These are phyloP conservation scores for Chamaetylas fuelleborni DNA, from an alignment of 2,113 vertebrate species.

Conservation along the genomic window DNA sequence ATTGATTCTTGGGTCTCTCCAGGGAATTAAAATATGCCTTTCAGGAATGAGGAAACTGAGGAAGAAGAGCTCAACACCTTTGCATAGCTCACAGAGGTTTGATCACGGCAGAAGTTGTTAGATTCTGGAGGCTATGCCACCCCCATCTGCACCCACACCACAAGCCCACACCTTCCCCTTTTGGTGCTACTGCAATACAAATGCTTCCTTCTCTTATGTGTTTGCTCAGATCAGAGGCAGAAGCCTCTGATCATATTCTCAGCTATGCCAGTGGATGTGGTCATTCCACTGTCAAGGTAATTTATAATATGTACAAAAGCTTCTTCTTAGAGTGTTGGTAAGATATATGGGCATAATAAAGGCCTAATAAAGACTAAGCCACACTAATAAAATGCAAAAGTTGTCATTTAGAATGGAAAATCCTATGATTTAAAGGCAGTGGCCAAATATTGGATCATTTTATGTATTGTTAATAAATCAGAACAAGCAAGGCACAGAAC, in stretches of 20 bases:
- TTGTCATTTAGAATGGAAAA: conserved; percentile 70
- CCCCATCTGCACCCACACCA: rapidly evolving
- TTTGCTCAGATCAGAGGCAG: not conserved
- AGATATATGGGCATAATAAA: conserved; percentile 51
- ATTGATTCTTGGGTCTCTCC: not conserved
- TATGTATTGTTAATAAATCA: conserved; percentile 63
- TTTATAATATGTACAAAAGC: conserved; percentile 47
- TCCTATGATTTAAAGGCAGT: conserved; percentile 57
- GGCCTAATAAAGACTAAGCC: conserved; percentile 64
- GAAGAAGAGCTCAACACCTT: not conserved
- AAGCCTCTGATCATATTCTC: not conserved
- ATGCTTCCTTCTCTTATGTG: not conserved
- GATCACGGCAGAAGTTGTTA: not conserved
- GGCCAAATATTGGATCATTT: conserved; percentile 59
- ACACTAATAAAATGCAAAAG: conserved; percentile 65
- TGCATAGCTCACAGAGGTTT: not conserved
- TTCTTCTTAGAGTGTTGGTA: conserved; percentile 50
- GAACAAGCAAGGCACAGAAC: conserved; percentile 12
- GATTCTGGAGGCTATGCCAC: rapidly evolving
- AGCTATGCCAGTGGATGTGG: not conserved
- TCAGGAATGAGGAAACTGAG: not conserved
- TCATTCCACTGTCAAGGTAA: conserved; percentile 34
- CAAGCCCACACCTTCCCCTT: not conserved
- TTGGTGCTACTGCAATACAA: not conserved
- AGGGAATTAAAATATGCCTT: not conserved